These are phyloP conservation scores for Pachyramphus minor DNA, from an alignment of 2,113 vertebrate genomes.

Conservation along the genomic window DNA sequence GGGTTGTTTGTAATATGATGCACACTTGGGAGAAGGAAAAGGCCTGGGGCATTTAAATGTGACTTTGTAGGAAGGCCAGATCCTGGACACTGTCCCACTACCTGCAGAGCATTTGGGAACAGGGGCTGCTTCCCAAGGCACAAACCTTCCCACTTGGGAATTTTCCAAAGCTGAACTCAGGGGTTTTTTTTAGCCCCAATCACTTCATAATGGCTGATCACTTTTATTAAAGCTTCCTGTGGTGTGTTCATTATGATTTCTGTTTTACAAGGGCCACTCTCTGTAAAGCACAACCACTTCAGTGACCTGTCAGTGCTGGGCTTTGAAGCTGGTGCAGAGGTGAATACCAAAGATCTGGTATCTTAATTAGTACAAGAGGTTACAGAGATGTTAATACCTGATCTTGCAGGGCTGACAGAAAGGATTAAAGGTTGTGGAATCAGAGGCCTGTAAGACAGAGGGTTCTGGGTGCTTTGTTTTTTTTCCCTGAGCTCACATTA, in stretches of 20 bases:
- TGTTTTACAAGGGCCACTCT: not conserved
- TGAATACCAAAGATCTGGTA: not conserved
- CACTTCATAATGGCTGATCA: accelerated
- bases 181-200: not conserved
- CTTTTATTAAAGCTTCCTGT: not conserved
- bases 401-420: not conserved
- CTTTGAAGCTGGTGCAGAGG: not conserved
- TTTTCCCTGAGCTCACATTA: not conserved
- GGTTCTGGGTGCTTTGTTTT: not conserved
- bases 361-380: slow-evolving; percentile 33
- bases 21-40: not conserved
- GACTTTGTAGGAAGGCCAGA: not conserved
- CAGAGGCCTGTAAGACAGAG: not conserved
- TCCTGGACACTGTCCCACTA: not conserved
- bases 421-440: not conserved
- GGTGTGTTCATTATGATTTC: not conserved
- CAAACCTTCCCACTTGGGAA: accelerated
- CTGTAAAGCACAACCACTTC: not conserved
- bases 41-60: not conserved
- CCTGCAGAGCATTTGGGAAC: accelerated
- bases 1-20: not conserved
- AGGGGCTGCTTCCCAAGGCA: accelerated
- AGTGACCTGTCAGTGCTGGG: not conserved
- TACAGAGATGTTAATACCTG: slow-evolving; percentile 14
- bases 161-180: not conserved